A percentile compares a stretch with the other conserved stretches of the same genome.
phyloP scores from a whole-genome alignment of 2,113 vertebrate genomes.

The Myiopsitta monachus region DNA sequence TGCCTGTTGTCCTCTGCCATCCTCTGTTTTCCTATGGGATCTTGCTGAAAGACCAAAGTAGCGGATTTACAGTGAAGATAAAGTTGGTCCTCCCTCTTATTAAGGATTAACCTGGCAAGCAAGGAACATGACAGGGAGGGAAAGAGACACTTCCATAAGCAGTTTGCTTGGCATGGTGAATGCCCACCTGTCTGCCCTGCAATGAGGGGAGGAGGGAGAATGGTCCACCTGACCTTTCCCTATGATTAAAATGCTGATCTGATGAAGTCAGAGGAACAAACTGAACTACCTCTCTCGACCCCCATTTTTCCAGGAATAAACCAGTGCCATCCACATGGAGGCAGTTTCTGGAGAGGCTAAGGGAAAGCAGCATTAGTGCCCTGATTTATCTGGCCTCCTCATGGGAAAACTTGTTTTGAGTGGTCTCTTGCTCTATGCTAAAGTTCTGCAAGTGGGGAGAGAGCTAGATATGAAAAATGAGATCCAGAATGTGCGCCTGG shows the following conservation, averaged over 20 bases:
- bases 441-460: neutral
- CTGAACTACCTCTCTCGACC: neutral
- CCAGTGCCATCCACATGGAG: neutral
- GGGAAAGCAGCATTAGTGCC: neutral
- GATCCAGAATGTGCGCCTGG: neutral
- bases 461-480: neutral
- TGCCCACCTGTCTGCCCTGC: slow-evolving; percentile 37
- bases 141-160: neutral
- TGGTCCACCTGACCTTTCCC: slow-evolving; percentile 16
- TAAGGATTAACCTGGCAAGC: slow-evolving; percentile 4
- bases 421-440: neutral
- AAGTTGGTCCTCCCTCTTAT: neutral
- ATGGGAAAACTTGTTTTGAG: neutral
- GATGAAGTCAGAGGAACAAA: slow-evolving; percentile 48
- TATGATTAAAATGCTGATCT: slow-evolving; percentile 38
- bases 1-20: accelerated
- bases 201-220: slow-evolving; percentile 32
- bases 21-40: neutral
- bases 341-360: neutral
- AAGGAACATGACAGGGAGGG: neutral
- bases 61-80: neutral
- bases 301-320: slow-evolving; percentile 37
- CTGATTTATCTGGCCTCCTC: neutral
- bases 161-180: slow-evolving; percentile 28
- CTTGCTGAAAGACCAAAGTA: neutral